Conservation (phyloP, 2,888 invertebrate species). For the Nephrotoma flavescens region DNA sequence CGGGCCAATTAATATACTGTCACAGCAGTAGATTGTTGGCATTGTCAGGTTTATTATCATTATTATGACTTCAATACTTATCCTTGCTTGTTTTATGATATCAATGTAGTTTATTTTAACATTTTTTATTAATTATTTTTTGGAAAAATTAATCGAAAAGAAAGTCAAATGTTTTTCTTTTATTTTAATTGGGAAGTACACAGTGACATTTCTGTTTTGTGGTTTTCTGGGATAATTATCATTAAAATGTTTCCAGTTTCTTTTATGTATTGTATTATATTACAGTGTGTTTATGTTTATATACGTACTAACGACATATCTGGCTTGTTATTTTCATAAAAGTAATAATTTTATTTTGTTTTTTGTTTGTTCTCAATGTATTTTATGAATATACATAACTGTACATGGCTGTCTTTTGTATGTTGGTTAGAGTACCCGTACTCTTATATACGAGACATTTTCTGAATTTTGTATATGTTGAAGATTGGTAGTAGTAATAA, state of each 20-base stretch:
- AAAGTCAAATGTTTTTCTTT: background rate
- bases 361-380: no score
- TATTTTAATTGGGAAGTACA: background rate
- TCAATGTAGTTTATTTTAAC: background rate
- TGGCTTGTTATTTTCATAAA: no score
- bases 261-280: background rate
- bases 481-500: no score
- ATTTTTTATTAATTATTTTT: background rate
- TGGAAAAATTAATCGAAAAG: background rate
- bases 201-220: background rate
- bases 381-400: no score
- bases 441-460: no score
- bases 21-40: background rate
- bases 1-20: background rate
- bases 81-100: background rate
- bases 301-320: no score
- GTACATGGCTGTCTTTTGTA: no score
- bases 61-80: background rate
- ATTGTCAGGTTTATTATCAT: background rate
- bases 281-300: no score
- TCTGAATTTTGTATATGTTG: no score
- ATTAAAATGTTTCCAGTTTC: background rate
- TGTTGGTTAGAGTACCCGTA: no score
- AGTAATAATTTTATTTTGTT: no score
- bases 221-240: background rate